Evolutionary conservation across 1,140 invertebrate species (phyloP).

Genomic region (Spodoptera frugiperda): DNA sequence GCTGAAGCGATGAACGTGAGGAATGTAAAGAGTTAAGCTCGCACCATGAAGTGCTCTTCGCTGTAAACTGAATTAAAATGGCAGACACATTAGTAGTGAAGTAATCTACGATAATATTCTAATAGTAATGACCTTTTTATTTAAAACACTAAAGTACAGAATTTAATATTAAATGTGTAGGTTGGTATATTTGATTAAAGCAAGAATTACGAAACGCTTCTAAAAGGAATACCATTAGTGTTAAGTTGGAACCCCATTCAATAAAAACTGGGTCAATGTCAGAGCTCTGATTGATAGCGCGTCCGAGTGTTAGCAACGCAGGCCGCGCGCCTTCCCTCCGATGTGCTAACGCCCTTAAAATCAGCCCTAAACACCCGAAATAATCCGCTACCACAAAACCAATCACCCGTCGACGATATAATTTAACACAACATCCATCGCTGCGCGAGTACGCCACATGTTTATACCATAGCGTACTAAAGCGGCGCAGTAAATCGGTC

Average conservation of each 20-base stretch:
- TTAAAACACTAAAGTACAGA: background rate
- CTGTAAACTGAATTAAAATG: background rate
- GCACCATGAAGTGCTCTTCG: background rate
- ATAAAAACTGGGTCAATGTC: slow-evolving; percentile 20
- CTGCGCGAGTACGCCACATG: slow-evolving; percentile 48
- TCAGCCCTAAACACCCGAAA: slow-evolving; percentile 28
- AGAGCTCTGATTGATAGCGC: slow-evolving; percentile 22
- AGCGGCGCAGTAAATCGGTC: slow-evolving; percentile 62
- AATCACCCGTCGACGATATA: slow-evolving; percentile 51
- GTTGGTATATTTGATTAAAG: too few relatives aligned
- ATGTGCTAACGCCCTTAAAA: slow-evolving; percentile 28
- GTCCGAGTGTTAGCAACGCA: slow-evolving; percentile 17
- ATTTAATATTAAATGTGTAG: too few relatives aligned
- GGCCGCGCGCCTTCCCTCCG: background rate
- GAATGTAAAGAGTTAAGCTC: background rate
- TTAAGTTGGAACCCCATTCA: background rate
- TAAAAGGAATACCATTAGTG: background rate
- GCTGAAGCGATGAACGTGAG: too few relatives aligned
- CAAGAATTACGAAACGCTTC: background rate
- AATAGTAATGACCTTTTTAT: background rate
- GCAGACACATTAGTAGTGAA: background rate
- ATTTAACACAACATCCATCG: slow-evolving; percentile 63
- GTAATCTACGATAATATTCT: background rate
- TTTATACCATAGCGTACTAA: slow-evolving; percentile 55
- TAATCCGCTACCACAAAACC: slow-evolving; percentile 46